Evolutionary conservation across 2,113 vertebrate species (phyloP), one percentile per base, ranked within the genome.

Genomic region (Upupa epops): DNA sequence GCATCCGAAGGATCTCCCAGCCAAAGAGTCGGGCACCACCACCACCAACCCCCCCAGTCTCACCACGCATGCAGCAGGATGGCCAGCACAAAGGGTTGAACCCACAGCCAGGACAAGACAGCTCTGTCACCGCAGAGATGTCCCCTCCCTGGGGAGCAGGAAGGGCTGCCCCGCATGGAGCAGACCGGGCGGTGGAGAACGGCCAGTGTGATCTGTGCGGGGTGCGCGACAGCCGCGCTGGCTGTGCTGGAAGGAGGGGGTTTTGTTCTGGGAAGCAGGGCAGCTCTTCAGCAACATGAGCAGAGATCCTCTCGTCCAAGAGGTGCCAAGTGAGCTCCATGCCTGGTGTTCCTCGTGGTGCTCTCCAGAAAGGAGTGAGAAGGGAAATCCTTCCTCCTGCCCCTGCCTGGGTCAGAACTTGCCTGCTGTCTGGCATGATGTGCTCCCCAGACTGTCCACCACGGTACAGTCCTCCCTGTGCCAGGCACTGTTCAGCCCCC

Each of bases 101-200:
- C 60, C 59, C 36, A n/a, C 42, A 48, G 42, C 24, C 4, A 52
- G 70, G 29, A 48, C 49, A 31, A 9, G 32, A 75, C 64, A 22
- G 65, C 6, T 36, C 36, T 74, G 49, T 28, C 69, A 31, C 60
- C 0, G 0, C 65, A 90, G 60, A 68, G 58, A 22, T 72, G 45
- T 56, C 22, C 49, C 13, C 19, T 88, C 36, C 60, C 52, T 8
- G 14, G 36, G 18, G 24, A 46, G 13, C 10, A 5, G 26, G 31
- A 63, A 74, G 22, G 45, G 32, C 6, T 2, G 3, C n/a, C n/a
- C 22, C 3, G 2, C 0, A 0, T 24, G 25, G 37, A 13, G 15
- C 15, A 70, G 32, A 49, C 5, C 40, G 73, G 71, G 58, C 20
- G 55, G 17, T 71, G 26, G 34, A 73, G 26, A 85, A 63, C 3